These are phyloP conservation scores for Habroteleia sp. DNA, from an alignment of 2,888 invertebrate species.

Conservation along the genomic window DNA sequence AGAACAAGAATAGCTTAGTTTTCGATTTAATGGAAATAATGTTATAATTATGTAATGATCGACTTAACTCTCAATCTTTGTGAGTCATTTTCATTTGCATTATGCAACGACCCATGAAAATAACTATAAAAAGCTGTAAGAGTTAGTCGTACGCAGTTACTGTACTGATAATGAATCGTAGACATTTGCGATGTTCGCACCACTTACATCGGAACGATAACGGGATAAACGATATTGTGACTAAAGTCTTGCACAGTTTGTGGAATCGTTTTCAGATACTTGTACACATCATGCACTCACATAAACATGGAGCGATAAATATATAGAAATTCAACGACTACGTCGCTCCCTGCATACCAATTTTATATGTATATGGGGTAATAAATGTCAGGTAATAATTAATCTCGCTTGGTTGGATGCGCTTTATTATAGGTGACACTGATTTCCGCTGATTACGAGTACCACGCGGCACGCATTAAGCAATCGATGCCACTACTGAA, in stretches of 20 bases:
- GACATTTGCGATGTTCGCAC: slow-evolving; percentile 48
- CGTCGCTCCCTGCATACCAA: slow-evolving; percentile 3
- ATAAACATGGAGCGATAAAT: slow-evolving; percentile 7
- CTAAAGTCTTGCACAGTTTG: slow-evolving; percentile 46
- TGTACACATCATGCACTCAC: slow-evolving; percentile 26
- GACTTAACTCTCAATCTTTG: slow-evolving; percentile 11
- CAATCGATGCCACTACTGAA: slow-evolving; percentile 19
- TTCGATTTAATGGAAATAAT: slow-evolving; percentile 2
- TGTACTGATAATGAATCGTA: slow-evolving; percentile 44
- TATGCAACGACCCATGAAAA: slow-evolving; percentile 34
- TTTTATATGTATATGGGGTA: slow-evolving; percentile 52
- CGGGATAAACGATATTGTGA: slow-evolving; percentile 57
- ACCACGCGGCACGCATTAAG: slow-evolving; percentile 43
- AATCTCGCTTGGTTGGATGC: slow-evolving; percentile 63
- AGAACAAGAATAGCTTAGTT: neutral
- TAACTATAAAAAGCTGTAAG: slow-evolving; percentile 36
- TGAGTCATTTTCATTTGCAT: slow-evolving; percentile 27
- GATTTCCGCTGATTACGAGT: slow-evolving; percentile 57
- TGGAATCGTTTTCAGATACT: slow-evolving; percentile 59
- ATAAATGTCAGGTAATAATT: slow-evolving; percentile 68
- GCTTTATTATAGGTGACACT: slow-evolving; percentile 64
- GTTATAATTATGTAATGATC: slow-evolving; percentile 3
- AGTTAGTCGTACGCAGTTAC: slow-evolving; percentile 28
- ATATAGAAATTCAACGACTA: neutral
- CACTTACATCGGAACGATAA: slow-evolving; percentile 60